A percentile compares a stretch with the other conserved stretches of the same genome.
phyloP scores from a whole-genome alignment of 2,888 invertebrate species.

The Panopea generosa region DNA sequence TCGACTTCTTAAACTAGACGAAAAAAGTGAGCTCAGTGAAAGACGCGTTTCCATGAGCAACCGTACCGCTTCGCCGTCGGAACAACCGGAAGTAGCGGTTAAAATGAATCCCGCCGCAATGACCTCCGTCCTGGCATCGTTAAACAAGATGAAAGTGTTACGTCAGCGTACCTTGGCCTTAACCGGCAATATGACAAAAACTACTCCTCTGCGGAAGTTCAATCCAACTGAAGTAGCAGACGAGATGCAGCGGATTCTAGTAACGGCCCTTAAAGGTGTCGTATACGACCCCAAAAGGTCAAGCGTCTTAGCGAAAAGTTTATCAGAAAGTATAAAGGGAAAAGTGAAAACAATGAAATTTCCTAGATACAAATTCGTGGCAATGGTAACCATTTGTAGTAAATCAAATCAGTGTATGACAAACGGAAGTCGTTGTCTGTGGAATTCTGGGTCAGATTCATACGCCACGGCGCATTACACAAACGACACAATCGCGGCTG shows the following conservation, averaged over 20 bases:
- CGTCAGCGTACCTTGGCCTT: slow-evolving; percentile 53
- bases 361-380: slow-evolving; percentile 64
- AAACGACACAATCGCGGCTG: slow-evolving; percentile 51
- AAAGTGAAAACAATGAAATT: slow-evolving; percentile 64
- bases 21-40: not conserved
- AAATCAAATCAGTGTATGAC: slow-evolving; percentile 46
- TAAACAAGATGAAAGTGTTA: slow-evolving; percentile 54
- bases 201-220: slow-evolving; percentile 58
- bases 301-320: slow-evolving; percentile 38
- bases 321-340: slow-evolving; percentile 60
- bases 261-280: slow-evolving; percentile 36
- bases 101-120: slow-evolving; percentile 2
- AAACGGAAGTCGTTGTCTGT: slow-evolving; percentile 58
- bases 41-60: not conserved
- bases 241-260: slow-evolving; percentile 47
- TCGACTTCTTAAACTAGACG: not conserved
- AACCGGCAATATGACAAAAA: slow-evolving; percentile 59
- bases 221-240: slow-evolving; percentile 37
- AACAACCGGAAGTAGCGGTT: slow-evolving; percentile 1
- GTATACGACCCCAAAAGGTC: slow-evolving; percentile 61
- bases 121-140: slow-evolving; percentile 43
- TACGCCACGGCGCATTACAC: slow-evolving; percentile 50
- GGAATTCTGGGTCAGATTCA: slow-evolving; percentile 52
- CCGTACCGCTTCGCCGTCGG: not conserved
- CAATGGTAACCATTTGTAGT: slow-evolving; percentile 59